Evolutionary conservation across 2,113 vertebrate genomes (phyloP), one percentile per base, ranked within the genome.

Genomic region (Sterrhoptilus dennistouni): DNA sequence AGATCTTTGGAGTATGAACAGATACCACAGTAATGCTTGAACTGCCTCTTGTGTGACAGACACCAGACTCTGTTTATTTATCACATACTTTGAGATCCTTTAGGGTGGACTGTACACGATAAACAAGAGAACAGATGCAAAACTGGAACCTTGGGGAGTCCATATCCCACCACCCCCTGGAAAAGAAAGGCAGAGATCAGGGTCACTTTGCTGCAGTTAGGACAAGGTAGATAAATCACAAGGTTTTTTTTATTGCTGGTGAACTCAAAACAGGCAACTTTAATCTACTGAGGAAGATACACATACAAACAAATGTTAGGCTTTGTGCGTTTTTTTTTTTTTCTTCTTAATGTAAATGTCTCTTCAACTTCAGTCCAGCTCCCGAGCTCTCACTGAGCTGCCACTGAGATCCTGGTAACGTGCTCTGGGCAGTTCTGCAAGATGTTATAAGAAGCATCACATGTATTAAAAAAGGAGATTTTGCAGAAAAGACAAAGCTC

Each of bases 251-350:
- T 97, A 97, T 97, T 97, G 97, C 97, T 97, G 97, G 97, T 97
- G 97, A 97, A 97, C 95, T 97, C 96, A 97, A 97, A 97, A 97
- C 97, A 97, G 97, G 97, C 97, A 97, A 96, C 83, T 97, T 97
- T 96, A 97, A 97, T 97, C 96, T 97, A 97, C 92, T 31, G 79
- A 97, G 92, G 94, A 97, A 95, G 93, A 96, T 96, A 97, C 92
- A 97, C 36, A 27, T 95, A 97, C 93, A 97, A 96, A 95, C 93
- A 96, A 96, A 97, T 38, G 44, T 94, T 94, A 96, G 93, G 96
- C 91, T 81, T 97, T 95, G 96, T 97, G 95, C 90, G 95, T 94
- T 94, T 94, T 89, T 94, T 94, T n/a, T 94, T 89, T 82, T 74
- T 87, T 56, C 68, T 91, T 84, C 92, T 76, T 88, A 49, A 88